A percentile compares a stretch with the other conserved stretches of the same genome.
Conservation (phyloP, 2,797 vertebrate genomes). For the Anas bernieri region DNA sequence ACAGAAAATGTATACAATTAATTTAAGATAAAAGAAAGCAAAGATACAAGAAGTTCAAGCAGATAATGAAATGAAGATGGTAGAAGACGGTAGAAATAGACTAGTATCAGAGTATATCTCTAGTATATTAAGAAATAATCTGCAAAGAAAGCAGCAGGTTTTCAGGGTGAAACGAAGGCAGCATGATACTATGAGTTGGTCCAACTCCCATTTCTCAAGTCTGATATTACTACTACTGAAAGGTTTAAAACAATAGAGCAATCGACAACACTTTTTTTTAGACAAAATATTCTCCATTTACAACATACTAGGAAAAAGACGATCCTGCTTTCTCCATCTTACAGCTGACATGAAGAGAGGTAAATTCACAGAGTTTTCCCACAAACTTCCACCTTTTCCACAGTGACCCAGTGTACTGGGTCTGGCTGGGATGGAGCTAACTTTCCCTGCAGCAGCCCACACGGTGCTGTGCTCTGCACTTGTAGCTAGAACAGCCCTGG, state of each 20-base stretch:
- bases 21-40: conserved; percentile 48
- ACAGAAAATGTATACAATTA: conserved; percentile 37
- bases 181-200: background rate
- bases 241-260: background rate
- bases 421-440: no score
- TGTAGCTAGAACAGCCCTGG: no score
- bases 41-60: conserved; percentile 37
- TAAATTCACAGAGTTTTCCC: background rate
- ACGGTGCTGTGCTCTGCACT: no score
- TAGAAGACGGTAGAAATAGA: background rate
- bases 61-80: conserved; percentile 45
- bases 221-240: background rate
- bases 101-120: conserved; percentile 6
- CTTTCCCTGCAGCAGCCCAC: no score
- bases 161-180: background rate
- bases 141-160: background rate
- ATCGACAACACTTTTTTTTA: background rate
- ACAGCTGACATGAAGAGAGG: background rate
- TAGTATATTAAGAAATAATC: conserved; percentile 1
- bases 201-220: background rate
- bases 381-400: background rate
- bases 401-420: background rate
- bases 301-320: background rate
- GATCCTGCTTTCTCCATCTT: background rate
- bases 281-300: background rate